Percentiles rank a stretch among this genome's conserved stretches.
phyloP scores from a whole-genome alignment of 2,113 vertebrate genomes.

The Heliornis fulica region DNA sequence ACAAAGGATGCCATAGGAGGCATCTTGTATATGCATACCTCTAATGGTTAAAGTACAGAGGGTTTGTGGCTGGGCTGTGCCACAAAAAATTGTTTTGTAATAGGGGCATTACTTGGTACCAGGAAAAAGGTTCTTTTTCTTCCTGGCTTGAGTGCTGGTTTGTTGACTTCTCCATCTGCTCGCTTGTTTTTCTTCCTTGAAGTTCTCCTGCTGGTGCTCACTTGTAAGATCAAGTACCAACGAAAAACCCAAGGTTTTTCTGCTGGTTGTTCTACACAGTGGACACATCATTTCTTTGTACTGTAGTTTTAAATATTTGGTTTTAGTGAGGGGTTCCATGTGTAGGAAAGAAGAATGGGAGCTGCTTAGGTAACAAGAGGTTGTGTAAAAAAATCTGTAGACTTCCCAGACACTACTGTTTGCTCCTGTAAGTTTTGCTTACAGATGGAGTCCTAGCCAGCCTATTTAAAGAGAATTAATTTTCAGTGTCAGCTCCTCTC shows the following conservation, averaged over 20 bases:
- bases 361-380: not conserved
- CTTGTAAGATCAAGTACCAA: not conserved
- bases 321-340: not conserved
- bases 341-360: not conserved
- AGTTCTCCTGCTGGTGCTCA: not conserved
- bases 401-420: not conserved
- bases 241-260: not conserved
- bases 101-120: not conserved
- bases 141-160: not conserved
- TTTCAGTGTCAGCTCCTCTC: slow-evolving; percentile 10
- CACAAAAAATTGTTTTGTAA: too few species aligned
- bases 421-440: not conserved
- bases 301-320: not conserved
- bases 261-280: not conserved
- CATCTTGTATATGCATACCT: rapidly evolving
- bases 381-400: not conserved
- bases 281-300: not conserved
- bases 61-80: not conserved
- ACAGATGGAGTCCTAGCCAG: not conserved
- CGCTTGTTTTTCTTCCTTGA: not conserved
- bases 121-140: not conserved
- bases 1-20: not conserved
- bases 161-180: not conserved
- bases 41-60: not conserved
- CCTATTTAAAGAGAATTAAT: slow-evolving; percentile 33